Evolutionary conservation across 1,140 invertebrate genomes (phyloP).

Genomic region (Drosophila sproati): DNA sequence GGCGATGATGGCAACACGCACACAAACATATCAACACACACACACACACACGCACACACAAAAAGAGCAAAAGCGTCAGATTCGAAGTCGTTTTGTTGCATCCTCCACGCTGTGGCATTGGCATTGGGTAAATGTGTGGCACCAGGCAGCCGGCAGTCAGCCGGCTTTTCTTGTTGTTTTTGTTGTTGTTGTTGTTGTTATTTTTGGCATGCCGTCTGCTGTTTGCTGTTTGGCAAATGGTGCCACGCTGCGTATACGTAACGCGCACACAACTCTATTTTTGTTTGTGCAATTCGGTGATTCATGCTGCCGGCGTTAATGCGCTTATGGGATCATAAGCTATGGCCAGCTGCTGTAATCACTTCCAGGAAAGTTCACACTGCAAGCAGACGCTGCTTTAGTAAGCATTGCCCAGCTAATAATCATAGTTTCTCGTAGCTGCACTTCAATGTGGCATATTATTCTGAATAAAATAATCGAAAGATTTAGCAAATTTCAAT

Average conservation of each 20-base stretch:
- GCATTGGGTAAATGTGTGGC: slow-evolving; percentile 78
- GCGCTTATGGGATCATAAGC: slow-evolving; percentile 39
- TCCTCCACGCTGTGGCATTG: slow-evolving; percentile 68
- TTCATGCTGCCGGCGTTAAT: slow-evolving; percentile 45
- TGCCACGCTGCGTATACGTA: slow-evolving; percentile 72
- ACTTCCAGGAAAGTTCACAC: slow-evolving; percentile 39
- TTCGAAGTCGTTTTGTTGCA: slow-evolving; percentile 50
- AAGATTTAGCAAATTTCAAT: too few species aligned
- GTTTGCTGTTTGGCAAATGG: slow-evolving; percentile 40
- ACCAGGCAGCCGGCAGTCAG: slow-evolving; percentile 44
- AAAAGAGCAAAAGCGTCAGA: slow-evolving; percentile 10
- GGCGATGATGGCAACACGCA: slow-evolving; percentile 49
- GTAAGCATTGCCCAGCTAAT: neutral
- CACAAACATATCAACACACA: neutral
- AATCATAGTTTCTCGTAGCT: slow-evolving; percentile 3
- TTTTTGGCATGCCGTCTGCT: slow-evolving; percentile 59
- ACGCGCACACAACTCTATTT: slow-evolving; percentile 45
- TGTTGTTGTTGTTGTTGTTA: slow-evolving; percentile 48
- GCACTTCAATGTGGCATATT: neutral
- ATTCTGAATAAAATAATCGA: neutral
- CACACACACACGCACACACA: neutral
- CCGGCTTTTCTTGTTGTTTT: slow-evolving; percentile 1
- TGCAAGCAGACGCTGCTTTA: slow-evolving; percentile 6
- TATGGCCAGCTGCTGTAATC: slow-evolving; percentile 31
- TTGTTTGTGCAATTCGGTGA: slow-evolving; percentile 45